Conservation (phyloP, 92 coral and sea anemone species). For the Muricea muricata region DNA sequence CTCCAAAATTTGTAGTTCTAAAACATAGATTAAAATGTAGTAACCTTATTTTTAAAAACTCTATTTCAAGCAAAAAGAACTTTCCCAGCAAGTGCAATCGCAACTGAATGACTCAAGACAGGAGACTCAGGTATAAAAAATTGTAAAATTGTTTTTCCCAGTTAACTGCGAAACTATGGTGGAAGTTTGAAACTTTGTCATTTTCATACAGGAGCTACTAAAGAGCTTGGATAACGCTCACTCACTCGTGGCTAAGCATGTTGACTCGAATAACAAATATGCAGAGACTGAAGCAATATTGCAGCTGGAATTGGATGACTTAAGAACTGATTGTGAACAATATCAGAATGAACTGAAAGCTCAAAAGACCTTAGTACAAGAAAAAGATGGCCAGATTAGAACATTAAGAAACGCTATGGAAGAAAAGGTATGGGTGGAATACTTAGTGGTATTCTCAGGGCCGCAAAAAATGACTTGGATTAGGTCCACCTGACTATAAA, state of each 20-base stretch:
- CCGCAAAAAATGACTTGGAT: too few species aligned
- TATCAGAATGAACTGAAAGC: slow-evolving; percentile 49
- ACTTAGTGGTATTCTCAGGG: too few species aligned
- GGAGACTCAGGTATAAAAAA: slow-evolving; percentile 83
- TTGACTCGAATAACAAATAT: slow-evolving; percentile 81
- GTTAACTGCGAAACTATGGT: too few species aligned
- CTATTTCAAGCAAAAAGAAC: slow-evolving; percentile 66
- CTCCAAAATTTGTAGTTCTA: too few species aligned
- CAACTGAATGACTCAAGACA: slow-evolving; percentile 73
- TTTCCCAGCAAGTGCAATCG: slow-evolving; percentile 70
- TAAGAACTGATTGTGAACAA: slow-evolving; percentile 71
- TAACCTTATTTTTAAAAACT: neutral
- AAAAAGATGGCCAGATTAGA: slow-evolving; percentile 39
- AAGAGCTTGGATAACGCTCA: slow-evolving; percentile 77
- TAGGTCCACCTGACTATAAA: too few species aligned
- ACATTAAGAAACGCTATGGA: slow-evolving; percentile 27
- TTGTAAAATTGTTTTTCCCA: too few species aligned
- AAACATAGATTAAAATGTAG: neutral
- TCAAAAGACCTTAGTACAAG: slow-evolving; percentile 24
- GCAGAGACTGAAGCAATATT: slow-evolving; percentile 76
- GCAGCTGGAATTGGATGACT: slow-evolving; percentile 83
- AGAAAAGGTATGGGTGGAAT: slow-evolving; percentile 49
- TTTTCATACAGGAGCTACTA: slow-evolving; percentile 53
- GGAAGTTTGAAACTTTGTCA: too few species aligned
- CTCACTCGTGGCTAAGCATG: slow-evolving; percentile 71